Evolutionary conservation across 2,797 vertebrate species (phyloP), one percentile per base, ranked within the genome.

Genomic region (Sebastes nivosus): DNA sequence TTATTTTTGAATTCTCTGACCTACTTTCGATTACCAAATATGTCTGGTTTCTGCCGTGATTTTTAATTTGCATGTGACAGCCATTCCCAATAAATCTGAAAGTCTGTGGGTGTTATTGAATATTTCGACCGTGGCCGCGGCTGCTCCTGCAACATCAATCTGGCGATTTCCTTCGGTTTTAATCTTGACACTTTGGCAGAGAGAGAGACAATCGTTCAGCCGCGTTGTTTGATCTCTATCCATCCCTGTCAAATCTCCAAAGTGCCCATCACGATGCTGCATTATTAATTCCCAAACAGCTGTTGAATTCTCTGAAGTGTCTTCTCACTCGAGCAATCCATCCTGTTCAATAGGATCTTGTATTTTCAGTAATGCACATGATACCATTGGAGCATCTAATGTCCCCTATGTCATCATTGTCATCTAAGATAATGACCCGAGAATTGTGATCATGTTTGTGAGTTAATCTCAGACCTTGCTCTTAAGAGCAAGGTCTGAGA

Each of bases 241-340:
- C 80, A 61, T 80, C 71, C 14, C 6, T 50, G 69, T 86, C 10
- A 61, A 32, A 38, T 67, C 60, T 80, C 61, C 52, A 67, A 67
- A 79, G 83, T 72, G 27, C 42, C 82, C 20, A 8, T 80, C 68
- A 70, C 22, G 27, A 71, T 12, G 63, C 36, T 79, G 75, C 66
- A 79, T 86, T 83, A 69, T 83, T 84, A 25, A 88, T 73, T 57
- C 46, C 38, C 52, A 71, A 79, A 67, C 83, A 80, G 74, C 77
- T 85, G 74, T 67, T 84, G 8, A 71, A 78, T 58, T 25, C 72
- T 81, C 81, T 67, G 67, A 75, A 63, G 32, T 78, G 65, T 74
- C 75, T 67, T 67, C 66, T 55, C 77, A 54, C 71, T 38, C 5
- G 11, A 57, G 27, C 24, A 32, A 46, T 78, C 61, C n/a, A 18